Evolutionary conservation across 2,888 invertebrate species (phyloP), one percentile per base, ranked within the genome.

Genomic region (Stomorhina lunata): DNA sequence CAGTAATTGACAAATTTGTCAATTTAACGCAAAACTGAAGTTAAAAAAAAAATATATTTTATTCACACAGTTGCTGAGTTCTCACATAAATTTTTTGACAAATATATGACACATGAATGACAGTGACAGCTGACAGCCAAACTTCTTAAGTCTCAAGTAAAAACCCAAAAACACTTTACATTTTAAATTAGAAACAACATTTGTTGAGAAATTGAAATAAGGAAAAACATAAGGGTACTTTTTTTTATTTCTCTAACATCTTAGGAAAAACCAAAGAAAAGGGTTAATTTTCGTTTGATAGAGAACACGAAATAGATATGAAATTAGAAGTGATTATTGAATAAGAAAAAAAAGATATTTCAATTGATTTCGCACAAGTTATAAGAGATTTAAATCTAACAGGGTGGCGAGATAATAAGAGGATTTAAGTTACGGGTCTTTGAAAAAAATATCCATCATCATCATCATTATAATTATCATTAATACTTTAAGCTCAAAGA

Each of bases 81-180:
- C 50, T 68, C 29, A 17, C n/a, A 61, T 43, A 77, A 61, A 43
- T 34, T 69, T 69, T 77, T 53, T 53, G 69, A 61, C 59, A 69
- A 69, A 61, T 43, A 69, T 50, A 69, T 77, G 77, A 77, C 77
- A 77, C 12, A 40, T 12, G 59, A 77, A 53, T 69, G 77, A 77
- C 77, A 69, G 40, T 69, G 77, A 77, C 77, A 77, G 77, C 77
- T 77, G 77, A 61, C 50, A 68, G 61, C n/a, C n/a, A 45, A 69
- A 43, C 53, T 75, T 63, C 55, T 53, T 43, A 45, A 66, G 65
- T n/a, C n/a, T n/a, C n/a, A n/a, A n/a, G n/a, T n/a, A n/a, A n/a
- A n/a, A n/a, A 66, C 34, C 34, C 32, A 45, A 32, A 55, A 27
- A 20, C 6, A 7, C 17, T 50, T 20, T 65, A 37, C 32, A 66